Evolutionary conservation across 2,888 invertebrate genomes (phyloP).

Genomic region (Drosophila heteroneura): DNA sequence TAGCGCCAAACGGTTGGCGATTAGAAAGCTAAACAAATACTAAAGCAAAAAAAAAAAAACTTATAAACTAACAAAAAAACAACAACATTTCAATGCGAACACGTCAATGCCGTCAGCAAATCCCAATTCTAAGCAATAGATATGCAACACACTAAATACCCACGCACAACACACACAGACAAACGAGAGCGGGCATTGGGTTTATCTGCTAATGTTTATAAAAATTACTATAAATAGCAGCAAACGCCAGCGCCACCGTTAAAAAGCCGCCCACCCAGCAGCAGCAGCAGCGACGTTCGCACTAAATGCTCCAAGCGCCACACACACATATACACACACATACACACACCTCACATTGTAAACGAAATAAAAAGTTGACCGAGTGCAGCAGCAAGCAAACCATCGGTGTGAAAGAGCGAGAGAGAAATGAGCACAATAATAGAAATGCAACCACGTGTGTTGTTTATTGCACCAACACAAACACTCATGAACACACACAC

Average conservation of each 20-base stretch:
- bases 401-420: slow-evolving; percentile 14
- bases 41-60: slow-evolving; percentile 19
- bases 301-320: slow-evolving; percentile 45
- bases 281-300: slow-evolving; percentile 20
- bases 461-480: slow-evolving; percentile 62
- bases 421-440: slow-evolving; percentile 37
- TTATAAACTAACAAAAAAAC: slow-evolving; percentile 44
- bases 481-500: slow-evolving; percentile 16
- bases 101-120: slow-evolving; percentile 61
- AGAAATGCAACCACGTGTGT: slow-evolving; percentile 79
- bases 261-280: slow-evolving; percentile 58
- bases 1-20: slow-evolving; percentile 37
- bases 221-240: slow-evolving; percentile 73
- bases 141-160: slow-evolving; percentile 43
- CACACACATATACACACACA: slow-evolving; percentile 21
- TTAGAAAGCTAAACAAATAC: slow-evolving; percentile 58
- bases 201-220: slow-evolving; percentile 75
- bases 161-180: slow-evolving; percentile 25
- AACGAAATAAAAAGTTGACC: slow-evolving; percentile 30
- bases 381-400: slow-evolving; percentile 20
- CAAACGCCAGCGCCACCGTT: slow-evolving; percentile 58
- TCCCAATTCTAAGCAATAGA: slow-evolving; percentile 41
- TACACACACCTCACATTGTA: slow-evolving; percentile 7
- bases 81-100: slow-evolving; percentile 45
- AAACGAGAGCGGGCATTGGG: slow-evolving; percentile 48